phyloP scores from a whole-genome alignment of 2,888 invertebrate genomes.

The Lepidochrysops patricia region DNA sequence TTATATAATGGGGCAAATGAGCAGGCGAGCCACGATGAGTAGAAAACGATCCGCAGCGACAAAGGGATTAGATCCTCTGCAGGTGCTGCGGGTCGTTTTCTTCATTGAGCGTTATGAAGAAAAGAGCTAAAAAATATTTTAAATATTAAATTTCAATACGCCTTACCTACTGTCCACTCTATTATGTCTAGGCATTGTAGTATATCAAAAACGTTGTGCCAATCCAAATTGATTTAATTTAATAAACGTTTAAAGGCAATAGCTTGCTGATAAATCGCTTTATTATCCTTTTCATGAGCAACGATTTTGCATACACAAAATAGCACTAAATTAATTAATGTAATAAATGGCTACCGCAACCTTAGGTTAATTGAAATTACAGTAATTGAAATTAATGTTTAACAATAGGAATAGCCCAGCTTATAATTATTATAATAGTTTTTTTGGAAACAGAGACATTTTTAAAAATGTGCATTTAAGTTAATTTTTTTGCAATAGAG shows the following conservation, averaged over 20 bases:
- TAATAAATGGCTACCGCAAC: background rate
- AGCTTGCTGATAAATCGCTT: conserved; percentile 20
- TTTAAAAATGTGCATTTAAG: too few relatives aligned
- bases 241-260: conserved; percentile 25
- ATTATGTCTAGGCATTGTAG: conserved; percentile 15
- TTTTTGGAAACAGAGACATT: too few relatives aligned
- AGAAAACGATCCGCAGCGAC: too few relatives aligned
- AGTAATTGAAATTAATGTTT: background rate
- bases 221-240: conserved; percentile 30
- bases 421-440: too few relatives aligned
- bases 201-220: conserved; percentile 18
- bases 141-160: background rate
- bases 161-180: conserved; percentile 10
- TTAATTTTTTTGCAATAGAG: too few relatives aligned
- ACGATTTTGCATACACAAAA: conserved; percentile 4
- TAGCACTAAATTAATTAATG: background rate
- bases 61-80: too few relatives aligned
- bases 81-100: too few relatives aligned
- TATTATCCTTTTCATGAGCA: conserved; percentile 14
- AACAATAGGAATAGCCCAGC: background rate
- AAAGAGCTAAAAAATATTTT: background rate
- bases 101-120: too few relatives aligned
- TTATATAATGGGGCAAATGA: too few relatives aligned
- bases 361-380: background rate
- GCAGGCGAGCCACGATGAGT: too few relatives aligned